Conservation (phyloP, 1,140 invertebrate genomes). For the Dreissena rostriformis region DNA sequence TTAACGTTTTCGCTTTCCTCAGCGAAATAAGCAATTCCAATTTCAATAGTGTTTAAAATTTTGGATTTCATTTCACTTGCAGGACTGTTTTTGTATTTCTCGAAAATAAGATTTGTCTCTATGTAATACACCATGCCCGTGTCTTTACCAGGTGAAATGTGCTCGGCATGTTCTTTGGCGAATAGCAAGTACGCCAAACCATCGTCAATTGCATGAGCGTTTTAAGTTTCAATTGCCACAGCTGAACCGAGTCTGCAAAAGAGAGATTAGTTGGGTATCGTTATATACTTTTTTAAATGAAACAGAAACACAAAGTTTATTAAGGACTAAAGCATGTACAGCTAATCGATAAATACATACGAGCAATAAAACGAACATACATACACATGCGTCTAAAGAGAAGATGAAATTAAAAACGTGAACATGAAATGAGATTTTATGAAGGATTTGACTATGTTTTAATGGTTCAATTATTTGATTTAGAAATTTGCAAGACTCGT, state of each 20-base stretch:
- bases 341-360: not conserved
- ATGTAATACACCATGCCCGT: conserved; percentile 53
- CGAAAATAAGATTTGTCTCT: conserved; percentile 29
- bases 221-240: conserved; percentile 1
- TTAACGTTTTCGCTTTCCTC: conserved; percentile 20
- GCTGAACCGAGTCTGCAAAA: conserved; percentile 28
- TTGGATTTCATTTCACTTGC: conserved; percentile 10
- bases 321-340: not conserved
- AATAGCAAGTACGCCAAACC: conserved; percentile 31
- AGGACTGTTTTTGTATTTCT: conserved; percentile 34
- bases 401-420: not conserved
- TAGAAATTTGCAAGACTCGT: too few relatives aligned
- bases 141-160: conserved; percentile 26
- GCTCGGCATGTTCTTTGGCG: conserved; percentile 38
- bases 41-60: conserved; percentile 27
- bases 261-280: too few relatives aligned
- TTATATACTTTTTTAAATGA: too few relatives aligned
- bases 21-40: conserved; percentile 34
- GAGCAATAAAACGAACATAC: not conserved
- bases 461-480: too few relatives aligned
- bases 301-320: too few relatives aligned
- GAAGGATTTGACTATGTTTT: too few relatives aligned
- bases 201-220: conserved; percentile 13
- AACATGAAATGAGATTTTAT: too few relatives aligned
- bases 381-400: too few relatives aligned